Evolutionary conservation across 2,888 invertebrate genomes (phyloP), one percentile per base, ranked within the genome.

Genomic region (Dorcus parallelipipedus): DNA sequence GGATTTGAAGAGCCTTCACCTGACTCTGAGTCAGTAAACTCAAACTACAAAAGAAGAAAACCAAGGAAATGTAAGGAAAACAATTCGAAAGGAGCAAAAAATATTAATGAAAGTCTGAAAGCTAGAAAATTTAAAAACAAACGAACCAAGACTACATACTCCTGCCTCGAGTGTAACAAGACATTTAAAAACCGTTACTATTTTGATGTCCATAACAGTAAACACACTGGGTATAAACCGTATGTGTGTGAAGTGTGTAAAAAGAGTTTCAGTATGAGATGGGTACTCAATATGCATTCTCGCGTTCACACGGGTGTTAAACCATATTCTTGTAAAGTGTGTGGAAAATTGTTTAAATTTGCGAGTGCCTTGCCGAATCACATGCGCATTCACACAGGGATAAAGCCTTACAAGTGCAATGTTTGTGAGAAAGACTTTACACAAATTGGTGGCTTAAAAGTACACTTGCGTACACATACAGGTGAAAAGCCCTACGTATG

Each of bases 391-490:
- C 62, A 62, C 45, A 58, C 55, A 6, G 60, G 58, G 3, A 58
- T 52, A 9, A 54, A 56, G 3, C 60, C 58, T 2, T 55, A 58
- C 14, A 60, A 55, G 23, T 62, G 62, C 23, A 59, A 59, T 23
- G 39, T 63, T 40, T 63, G 63, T 38, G 57, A 59, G n/a, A 63
- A 62, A 49, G 52, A 56, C 17, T 63, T 63, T 39, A 43, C 58
- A 0, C 58, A 58, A 55, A 23, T 55, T 8, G 49, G 52, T 0
- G 56, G 50, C 10, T 47, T 61, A 9, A 61, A 54, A 48, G 54
- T 54, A n/a, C 62, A 62, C 9, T 42, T 56, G 51, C 49, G 56
- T 20, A 56, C 54, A 2, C 62, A 62, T 50, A 60, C 59, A 6
- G 62, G 59, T 1, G 60, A 56, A 20, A 57, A 58, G 3, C 60